Evolutionary conservation across 2,797 vertebrate genomes (phyloP).

Genomic region (Poeciliopsis turneri): DNA sequence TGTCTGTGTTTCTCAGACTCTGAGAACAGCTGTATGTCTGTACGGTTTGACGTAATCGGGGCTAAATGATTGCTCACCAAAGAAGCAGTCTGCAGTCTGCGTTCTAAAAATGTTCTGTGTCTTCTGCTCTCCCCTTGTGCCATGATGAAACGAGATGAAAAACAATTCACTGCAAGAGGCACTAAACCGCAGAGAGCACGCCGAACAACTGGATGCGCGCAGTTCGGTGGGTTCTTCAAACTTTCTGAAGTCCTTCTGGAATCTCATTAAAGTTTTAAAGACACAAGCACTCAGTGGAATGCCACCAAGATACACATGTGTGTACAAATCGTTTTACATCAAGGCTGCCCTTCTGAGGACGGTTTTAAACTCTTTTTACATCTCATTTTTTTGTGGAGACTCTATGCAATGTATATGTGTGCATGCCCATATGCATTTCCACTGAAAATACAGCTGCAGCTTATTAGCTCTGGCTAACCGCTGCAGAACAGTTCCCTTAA

Average conservation of each 20-base stretch:
- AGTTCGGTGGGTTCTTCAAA: slow-evolving; percentile 44
- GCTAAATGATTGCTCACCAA: slow-evolving; percentile 71
- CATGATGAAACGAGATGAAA: slow-evolving; percentile 74
- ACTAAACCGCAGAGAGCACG: slow-evolving; percentile 44
- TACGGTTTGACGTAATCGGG: slow-evolving; percentile 65
- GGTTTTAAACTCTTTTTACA: slow-evolving; percentile 39
- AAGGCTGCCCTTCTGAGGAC: slow-evolving; percentile 34
- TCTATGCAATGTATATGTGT: slow-evolving; percentile 18
- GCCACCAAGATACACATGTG: slow-evolving; percentile 35
- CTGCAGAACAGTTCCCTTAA: slow-evolving; percentile 69
- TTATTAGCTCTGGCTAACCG: slow-evolving; percentile 73
- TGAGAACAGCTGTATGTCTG: slow-evolving; percentile 65
- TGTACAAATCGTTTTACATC: slow-evolving; percentile 28
- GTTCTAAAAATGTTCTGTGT: slow-evolving; percentile 69
- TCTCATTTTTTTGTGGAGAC: slow-evolving; percentile 32
- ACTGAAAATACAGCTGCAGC: slow-evolving; percentile 72
- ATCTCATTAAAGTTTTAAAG: slow-evolving; percentile 47
- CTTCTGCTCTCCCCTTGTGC: slow-evolving; percentile 56
- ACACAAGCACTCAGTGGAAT: slow-evolving; percentile 47
- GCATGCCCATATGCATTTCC: slow-evolving; percentile 38
- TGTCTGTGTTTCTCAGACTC: slow-evolving; percentile 34
- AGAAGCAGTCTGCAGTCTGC: slow-evolving; percentile 60
- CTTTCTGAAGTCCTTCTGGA: slow-evolving; percentile 40
- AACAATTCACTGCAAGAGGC: slow-evolving; percentile 57
- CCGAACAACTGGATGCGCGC: slow-evolving; percentile 23